Percentiles rank a stretch among this genome's conserved stretches.
Conservation (phyloP, 2,888 invertebrate genomes). For the Phania funesta region DNA sequence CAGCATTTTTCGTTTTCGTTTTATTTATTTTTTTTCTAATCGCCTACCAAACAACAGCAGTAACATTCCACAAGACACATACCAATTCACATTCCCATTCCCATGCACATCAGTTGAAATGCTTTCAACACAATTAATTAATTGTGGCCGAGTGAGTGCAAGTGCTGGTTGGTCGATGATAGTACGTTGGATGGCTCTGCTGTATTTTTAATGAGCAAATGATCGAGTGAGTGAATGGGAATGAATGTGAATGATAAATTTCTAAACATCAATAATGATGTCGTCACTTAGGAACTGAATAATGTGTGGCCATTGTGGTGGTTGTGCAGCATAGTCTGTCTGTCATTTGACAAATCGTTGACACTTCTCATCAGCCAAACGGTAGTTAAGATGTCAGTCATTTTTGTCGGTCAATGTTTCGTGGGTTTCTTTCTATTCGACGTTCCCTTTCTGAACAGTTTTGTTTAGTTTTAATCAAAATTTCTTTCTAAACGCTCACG, state of each 20-base stretch:
- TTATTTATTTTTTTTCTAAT: slow-evolving; percentile 16
- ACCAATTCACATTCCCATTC: not conserved
- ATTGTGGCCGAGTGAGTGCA: slow-evolving; percentile 5
- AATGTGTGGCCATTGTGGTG: slow-evolving; percentile 30
- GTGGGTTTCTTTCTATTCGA: not conserved
- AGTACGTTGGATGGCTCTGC: not conserved
- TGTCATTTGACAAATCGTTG: slow-evolving; percentile 64
- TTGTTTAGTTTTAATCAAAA: not conserved
- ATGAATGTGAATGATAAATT: slow-evolving; percentile 53
- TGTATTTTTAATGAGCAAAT: slow-evolving; percentile 46
- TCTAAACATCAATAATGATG: slow-evolving; percentile 62
- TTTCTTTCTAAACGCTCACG: slow-evolving; percentile 16
- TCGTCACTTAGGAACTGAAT: slow-evolving; percentile 56
- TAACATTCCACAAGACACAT: slow-evolving; percentile 36
- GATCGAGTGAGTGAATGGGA: not conserved
- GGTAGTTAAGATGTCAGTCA: slow-evolving; percentile 64
- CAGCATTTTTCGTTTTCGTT: not conserved
- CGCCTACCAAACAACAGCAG: slow-evolving; percentile 42
- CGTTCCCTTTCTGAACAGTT: not conserved
- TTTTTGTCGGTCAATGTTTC: slow-evolving; percentile 33
- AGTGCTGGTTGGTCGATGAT: not conserved
- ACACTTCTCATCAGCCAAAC: slow-evolving; percentile 63
- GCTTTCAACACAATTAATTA: slow-evolving; percentile 54
- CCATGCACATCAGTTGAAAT: slow-evolving; percentile 18
- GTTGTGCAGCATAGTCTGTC: not conserved